Percentiles rank a stretch among this genome's conserved stretches.
Conservation (phyloP, 2,113 vertebrate species). For the Chaenogobius annularis region DNA sequence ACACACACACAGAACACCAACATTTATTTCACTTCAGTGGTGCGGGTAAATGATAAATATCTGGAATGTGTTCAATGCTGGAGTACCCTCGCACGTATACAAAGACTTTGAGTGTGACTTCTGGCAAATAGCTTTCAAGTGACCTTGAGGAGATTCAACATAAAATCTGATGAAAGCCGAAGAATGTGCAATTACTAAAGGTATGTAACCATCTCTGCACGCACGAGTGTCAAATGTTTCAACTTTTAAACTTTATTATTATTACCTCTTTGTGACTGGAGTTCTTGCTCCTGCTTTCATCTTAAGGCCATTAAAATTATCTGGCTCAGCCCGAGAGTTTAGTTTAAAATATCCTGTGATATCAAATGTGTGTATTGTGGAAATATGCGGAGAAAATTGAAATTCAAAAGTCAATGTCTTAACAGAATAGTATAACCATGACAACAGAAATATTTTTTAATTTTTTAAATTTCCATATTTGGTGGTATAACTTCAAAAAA, state of each 20-base stretch:
- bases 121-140: background rate
- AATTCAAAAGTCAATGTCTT: too few relatives aligned
- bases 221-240: background rate
- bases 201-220: background rate
- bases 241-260: background rate
- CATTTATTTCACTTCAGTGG: too few relatives aligned
- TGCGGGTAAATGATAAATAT: too few relatives aligned
- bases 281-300: background rate
- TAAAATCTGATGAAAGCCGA: background rate
- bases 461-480: too few relatives aligned
- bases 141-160: background rate
- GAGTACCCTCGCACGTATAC: background rate
- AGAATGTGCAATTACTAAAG: slow-evolving; percentile 4
- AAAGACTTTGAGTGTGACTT: background rate
- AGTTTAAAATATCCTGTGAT: too few relatives aligned
- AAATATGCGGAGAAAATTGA: too few relatives aligned
- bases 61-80: background rate
- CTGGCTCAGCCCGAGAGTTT: background rate
- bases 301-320: background rate
- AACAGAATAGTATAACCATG: too few relatives aligned
- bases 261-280: background rate
- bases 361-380: too few relatives aligned
- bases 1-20: too few relatives aligned
- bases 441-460: too few relatives aligned
- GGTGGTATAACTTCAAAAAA: too few relatives aligned